Evolutionary conservation across 2,888 invertebrate species (phyloP).

Genomic region (Criorhina ranunculi): DNA sequence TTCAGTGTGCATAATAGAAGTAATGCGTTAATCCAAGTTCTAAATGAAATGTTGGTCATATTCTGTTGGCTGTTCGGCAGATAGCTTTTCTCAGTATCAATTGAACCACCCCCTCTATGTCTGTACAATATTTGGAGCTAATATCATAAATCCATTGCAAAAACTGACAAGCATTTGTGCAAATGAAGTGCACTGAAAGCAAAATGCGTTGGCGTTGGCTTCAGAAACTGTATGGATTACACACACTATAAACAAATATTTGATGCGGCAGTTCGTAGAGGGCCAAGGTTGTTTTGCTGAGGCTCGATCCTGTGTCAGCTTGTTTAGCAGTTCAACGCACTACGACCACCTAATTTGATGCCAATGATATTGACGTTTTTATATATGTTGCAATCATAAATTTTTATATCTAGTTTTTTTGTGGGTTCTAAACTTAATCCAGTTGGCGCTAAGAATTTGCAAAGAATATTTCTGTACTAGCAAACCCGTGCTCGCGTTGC

Average conservation of each 20-base stretch:
- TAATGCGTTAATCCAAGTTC: background rate
- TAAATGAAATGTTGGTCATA: background rate
- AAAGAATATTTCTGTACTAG: too few relatives aligned
- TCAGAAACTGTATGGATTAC: background rate
- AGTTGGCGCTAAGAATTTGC: too few relatives aligned
- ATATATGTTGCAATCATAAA: too few relatives aligned
- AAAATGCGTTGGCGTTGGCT: background rate
- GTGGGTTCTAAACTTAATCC: too few relatives aligned
- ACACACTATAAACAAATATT: background rate
- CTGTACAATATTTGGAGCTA: background rate
- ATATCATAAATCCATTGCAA: background rate
- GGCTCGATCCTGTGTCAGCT: too few relatives aligned
- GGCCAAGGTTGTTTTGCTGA: too few relatives aligned
- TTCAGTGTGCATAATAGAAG: slow-evolving; percentile 11
- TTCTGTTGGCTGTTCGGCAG: background rate
- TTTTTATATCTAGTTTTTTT: too few relatives aligned
- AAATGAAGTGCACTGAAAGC: background rate
- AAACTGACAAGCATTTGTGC: background rate
- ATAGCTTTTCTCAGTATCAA: background rate
- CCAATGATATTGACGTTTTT: too few relatives aligned
- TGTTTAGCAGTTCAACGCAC: too few relatives aligned
- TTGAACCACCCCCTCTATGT: background rate
- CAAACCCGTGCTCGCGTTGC: too few relatives aligned
- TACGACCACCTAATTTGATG: too few relatives aligned
- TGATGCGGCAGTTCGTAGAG: too few relatives aligned